Conservation (phyloP, 1,140 invertebrate species). For the Scaptomyza montana region DNA sequence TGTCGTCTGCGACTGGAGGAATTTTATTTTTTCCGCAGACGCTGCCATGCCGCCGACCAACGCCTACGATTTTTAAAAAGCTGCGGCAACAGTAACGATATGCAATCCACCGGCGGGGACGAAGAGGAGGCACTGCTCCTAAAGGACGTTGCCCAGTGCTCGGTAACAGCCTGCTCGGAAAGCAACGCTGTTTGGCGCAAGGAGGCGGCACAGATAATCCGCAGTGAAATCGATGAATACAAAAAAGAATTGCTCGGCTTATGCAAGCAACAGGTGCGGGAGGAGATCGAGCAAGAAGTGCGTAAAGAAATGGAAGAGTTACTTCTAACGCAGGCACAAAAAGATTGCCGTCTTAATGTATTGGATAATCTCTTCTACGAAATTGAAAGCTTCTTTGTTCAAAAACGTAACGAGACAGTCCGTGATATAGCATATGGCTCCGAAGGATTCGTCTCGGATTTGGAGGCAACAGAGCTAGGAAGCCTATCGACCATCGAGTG, state of each 20-base stretch:
- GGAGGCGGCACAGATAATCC: conserved; percentile 47
- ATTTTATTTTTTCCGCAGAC: conserved; percentile 53
- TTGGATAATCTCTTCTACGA: conserved; percentile 62
- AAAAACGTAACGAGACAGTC: conserved; percentile 51
- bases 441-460: conserved; percentile 36
- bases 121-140: conserved; percentile 23
- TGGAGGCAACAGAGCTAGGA: conserved; percentile 14
- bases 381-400: conserved; percentile 54
- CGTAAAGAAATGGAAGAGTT: conserved; percentile 42
- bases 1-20: conserved; percentile 64
- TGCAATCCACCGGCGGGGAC: background rate
- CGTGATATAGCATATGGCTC: conserved; percentile 24
- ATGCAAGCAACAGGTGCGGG: conserved; percentile 56
- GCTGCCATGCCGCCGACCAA: conserved; percentile 52
- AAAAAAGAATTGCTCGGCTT: conserved; percentile 45
- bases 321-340: conserved; percentile 33
- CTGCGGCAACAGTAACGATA: background rate
- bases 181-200: conserved; percentile 57
- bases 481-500: conserved; percentile 4
- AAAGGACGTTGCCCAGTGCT: conserved; percentile 38
- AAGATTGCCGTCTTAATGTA: conserved; percentile 45
- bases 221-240: conserved; percentile 48
- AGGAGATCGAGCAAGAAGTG: conserved; percentile 64
- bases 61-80: conserved; percentile 36
- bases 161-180: conserved; percentile 41